Conservation (phyloP, 37 sponge, comb jelly and placozoan species). For the Aplysina aerophoba region DNA sequence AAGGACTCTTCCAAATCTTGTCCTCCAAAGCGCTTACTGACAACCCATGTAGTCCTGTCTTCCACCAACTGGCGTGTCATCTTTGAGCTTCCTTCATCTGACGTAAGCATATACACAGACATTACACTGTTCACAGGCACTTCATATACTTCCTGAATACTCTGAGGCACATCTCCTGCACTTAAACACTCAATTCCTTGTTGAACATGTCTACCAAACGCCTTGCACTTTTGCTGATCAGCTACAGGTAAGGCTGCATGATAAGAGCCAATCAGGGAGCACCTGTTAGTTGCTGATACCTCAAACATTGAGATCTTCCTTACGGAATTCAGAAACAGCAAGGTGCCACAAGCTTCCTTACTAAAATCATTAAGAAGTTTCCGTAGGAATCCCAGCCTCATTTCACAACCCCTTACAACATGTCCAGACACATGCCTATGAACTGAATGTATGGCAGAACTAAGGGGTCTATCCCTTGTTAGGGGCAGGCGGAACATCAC, state of each 20-base stretch:
- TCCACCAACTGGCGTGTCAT: too few species aligned
- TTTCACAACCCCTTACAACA: background rate
- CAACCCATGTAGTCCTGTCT: conserved; percentile 28
- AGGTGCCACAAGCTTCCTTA: conserved; percentile 14
- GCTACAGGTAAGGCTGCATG: background rate
- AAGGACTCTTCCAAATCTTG: background rate
- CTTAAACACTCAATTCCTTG: background rate
- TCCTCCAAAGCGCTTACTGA: conserved; percentile 31
- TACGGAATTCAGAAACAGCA: conserved; percentile 63
- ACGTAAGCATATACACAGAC: background rate
- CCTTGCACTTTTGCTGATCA: background rate
- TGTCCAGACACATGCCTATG: too few species aligned
- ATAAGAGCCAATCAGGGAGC: conserved; percentile 15
- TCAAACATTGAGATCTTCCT: conserved; percentile 61
- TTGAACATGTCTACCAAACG: background rate
- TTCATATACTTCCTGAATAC: too few species aligned
- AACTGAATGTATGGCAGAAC: too few species aligned
- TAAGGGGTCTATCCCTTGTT: conserved; percentile 8
- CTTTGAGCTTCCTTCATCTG: too few species aligned
- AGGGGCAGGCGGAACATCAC: conserved; percentile 68
- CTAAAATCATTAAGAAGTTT: conserved; percentile 29
- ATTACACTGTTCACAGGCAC: background rate
- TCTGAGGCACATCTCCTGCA: too few species aligned
- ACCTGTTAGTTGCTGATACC: conserved; percentile 39
- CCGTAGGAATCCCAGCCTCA: background rate